Percentiles rank a stretch among this genome's conserved stretches.
Evolutionary conservation across 2,797 vertebrate genomes (phyloP).

Genomic region (Rhinatrema bivittatum): DNA sequence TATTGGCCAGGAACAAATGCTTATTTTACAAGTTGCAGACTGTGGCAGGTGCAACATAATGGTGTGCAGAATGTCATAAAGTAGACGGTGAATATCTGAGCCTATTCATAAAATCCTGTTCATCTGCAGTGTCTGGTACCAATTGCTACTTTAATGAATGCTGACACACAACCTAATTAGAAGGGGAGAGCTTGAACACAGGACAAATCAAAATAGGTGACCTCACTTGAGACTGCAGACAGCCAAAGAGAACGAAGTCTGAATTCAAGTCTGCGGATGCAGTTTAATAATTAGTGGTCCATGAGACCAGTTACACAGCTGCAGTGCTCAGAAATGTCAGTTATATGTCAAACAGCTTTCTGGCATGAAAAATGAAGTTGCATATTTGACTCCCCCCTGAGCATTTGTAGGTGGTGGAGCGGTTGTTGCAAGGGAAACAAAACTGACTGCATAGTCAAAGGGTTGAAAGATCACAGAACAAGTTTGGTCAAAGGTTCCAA

Average conservation of each 20-base stretch:
- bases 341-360: too few relatives aligned
- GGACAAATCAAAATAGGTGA: not conserved
- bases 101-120: not conserved
- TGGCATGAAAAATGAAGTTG: too few relatives aligned
- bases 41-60: not conserved
- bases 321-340: too few relatives aligned
- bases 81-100: not conserved
- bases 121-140: not conserved
- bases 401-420: too few relatives aligned
- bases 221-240: not conserved
- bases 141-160: not conserved
- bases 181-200: not conserved
- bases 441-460: too few relatives aligned
- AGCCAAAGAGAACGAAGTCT: not conserved
- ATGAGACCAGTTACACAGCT: not conserved
- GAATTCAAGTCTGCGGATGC: not conserved
- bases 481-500: too few relatives aligned
- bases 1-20: too few relatives aligned
- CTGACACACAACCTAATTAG: not conserved
- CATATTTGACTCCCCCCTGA: too few relatives aligned
- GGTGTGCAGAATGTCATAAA: not conserved
- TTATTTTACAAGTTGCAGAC: not conserved
- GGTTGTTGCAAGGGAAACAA: too few relatives aligned
- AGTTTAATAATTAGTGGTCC: not conserved
- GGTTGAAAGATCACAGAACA: too few relatives aligned